Evolutionary conservation across 2,113 vertebrate genomes (phyloP), one percentile per base, ranked within the genome.

Genomic region (Ammodytes marinus): DNA sequence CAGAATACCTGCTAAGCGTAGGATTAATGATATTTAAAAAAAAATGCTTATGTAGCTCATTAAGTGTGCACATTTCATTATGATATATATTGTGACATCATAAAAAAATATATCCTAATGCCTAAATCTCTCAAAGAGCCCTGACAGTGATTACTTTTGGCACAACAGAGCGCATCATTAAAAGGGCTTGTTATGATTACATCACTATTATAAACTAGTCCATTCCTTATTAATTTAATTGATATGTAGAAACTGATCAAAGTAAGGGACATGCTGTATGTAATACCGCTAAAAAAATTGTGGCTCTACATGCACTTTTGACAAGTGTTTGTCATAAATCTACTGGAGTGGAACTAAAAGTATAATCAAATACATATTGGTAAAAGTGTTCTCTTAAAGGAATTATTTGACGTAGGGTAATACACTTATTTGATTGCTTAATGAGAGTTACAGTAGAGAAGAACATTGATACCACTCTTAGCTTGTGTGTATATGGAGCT

Each of bases 301-400:
- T 69, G 66, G 69, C 74, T 69, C 52, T 76, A 11, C 5, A 55
- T 83, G 84, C 86, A 87, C 86, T 88, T 88, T 87, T 72, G 68
- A 74, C 57, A 79, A 17, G n/a, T 52, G 17, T 65, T 87, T 50
- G 73, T 79, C 81, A 66, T n/a, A 46, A 75, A 63, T 58, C n/a
- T 74, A 52, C 15, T 55, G 50, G 52, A 70, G 59, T 43, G 79
- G 53, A 74, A 70, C 4, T 47, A 17, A 14, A 10, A 65, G 5
- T 9, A 76, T 58, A 6, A 74, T 81, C 3, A 19, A 72, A 59
- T 50, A 6, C 0, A 14, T 58, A 13, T 58, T 17, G 52, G 8
- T 49, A 61, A 77, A 70, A 71, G 64, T 66, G 2, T 59, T 52
- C 14, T 67, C 58, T 50, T 43, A 15, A 80, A 59, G 40, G 3